phyloP scores from a whole-genome alignment of 1,140 invertebrate genomes.

The Parapsyche elsis region DNA sequence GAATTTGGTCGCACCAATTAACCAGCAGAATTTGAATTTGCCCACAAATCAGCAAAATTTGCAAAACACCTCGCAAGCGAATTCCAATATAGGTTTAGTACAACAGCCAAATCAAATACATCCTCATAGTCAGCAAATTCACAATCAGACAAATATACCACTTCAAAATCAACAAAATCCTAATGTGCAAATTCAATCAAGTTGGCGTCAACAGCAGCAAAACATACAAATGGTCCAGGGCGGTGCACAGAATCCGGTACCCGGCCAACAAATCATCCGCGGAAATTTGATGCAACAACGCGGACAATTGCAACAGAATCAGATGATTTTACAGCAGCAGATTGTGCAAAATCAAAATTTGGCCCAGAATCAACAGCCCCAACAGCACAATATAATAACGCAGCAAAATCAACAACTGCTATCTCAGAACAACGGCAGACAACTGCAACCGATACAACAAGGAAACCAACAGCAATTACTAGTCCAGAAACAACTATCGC shows the following conservation, averaged over 20 bases:
- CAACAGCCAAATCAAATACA: constrained; percentile 47
- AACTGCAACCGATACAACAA: background rate
- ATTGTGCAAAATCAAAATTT: constrained; percentile 64
- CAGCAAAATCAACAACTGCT: constrained; percentile 25
- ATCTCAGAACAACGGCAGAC: background rate
- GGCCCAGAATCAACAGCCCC: constrained; percentile 57
- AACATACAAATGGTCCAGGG: constrained; percentile 66
- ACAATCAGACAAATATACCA: constrained; percentile 58
- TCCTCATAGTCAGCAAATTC: constrained; percentile 59
- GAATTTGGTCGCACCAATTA: constrained; percentile 57
- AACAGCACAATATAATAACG: constrained; percentile 24
- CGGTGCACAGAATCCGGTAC: constrained; percentile 60
- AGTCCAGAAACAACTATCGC: constrained; percentile 65
- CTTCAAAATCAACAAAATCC: constrained; percentile 61
- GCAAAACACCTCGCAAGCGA: constrained; percentile 65
- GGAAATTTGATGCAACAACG: constrained; percentile 64
- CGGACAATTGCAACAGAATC: constrained; percentile 64
- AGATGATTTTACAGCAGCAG: constrained; percentile 67
- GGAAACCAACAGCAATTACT: constrained; percentile 62
- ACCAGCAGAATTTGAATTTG: constrained; percentile 60
- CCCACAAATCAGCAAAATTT: constrained; percentile 62
- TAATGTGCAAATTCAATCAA: constrained; percentile 62
- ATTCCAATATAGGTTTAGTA: constrained; percentile 58
- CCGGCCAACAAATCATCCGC: constrained; percentile 63
- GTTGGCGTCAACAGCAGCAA: constrained; percentile 65